Base-by-base conservation (phyloP, 2,888 invertebrate species). In the Cepaea hortensis region DNA sequence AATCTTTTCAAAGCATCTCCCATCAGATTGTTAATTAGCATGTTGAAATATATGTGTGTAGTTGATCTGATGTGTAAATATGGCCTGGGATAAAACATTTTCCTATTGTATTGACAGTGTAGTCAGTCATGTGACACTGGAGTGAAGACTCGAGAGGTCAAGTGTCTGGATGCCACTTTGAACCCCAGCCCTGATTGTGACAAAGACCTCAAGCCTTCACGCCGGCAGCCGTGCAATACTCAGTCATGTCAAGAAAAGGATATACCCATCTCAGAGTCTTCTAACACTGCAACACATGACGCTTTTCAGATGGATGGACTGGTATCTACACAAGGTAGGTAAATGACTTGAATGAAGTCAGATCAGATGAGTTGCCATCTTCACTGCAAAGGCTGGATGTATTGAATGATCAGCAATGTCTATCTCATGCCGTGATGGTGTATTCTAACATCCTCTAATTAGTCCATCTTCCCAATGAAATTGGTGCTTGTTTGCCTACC, bases 141-240 rank as follows among this genome's bases (percentile, higher is more conserved):
- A 89, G 95, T 93, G 93, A 96, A 96, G 95, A 95, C 95, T 80
- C 95, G 97, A 35, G 96, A 96, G 83, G 96, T 97, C 13, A 95
- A 96, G 87, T 97, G 97, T 92, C 95, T 96, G 86, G 80, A 87
- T 55, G 77, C 79, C 13, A 77, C 73, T 4, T 61, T 86, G 23
- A 79, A 48, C 9, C 68, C 85, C 50, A 88, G 87, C 72, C 84
- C 85, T 15, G 83, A 86, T 81, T 90, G 90, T 83, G 35, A 73
- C 50, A 85, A 87, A 35, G 50, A 35, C 15, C 48, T 77, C 65
- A 87, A 84, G 70, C 88, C 88, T 46, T 81, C 85, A 18, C 79
- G 80, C 46, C 80, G 88, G 35, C 83, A 85, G 48, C 61, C 82
- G 20, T 88, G 88, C 75, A 88, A 87, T 65, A 85, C 81, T 65